Conservation (phyloP, 1,140 invertebrate genomes). For the Rhizoglyphus robini region DNA sequence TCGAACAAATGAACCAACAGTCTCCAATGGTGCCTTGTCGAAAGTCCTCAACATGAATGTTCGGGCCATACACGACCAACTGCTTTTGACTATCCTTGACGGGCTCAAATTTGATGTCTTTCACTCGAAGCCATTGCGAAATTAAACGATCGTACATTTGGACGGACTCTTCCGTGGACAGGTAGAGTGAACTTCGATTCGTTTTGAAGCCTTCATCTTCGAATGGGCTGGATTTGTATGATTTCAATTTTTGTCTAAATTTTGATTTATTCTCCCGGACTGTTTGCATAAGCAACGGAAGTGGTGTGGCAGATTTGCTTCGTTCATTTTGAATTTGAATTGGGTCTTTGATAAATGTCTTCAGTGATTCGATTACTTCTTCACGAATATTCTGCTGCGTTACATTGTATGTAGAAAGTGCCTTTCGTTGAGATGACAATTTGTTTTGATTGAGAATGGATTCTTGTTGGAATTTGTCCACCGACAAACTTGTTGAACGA, state of each 20-base stretch:
- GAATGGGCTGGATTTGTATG: neutral
- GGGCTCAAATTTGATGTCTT: neutral
- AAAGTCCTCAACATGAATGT: neutral
- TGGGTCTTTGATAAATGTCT: neutral
- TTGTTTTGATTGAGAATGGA: no score
- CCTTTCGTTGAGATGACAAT: neutral
- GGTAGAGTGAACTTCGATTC: neutral
- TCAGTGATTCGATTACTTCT: neutral
- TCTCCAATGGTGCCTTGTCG: neutral
- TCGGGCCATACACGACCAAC: neutral
- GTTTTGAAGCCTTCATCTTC: neutral
- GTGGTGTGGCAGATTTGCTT: neutral
- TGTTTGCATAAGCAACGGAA: neutral
- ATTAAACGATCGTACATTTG: neutral
- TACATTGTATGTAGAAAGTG: neutral
- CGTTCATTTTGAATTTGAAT: neutral
- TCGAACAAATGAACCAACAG: constrained; percentile 2
- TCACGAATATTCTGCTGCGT: neutral
- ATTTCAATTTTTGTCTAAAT: neutral
- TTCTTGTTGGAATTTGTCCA: no score
- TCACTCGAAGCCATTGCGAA: neutral
- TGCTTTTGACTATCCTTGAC: neutral
- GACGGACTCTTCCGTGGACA: neutral
- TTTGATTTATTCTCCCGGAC: neutral
- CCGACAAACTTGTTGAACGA: no score